Percentiles rank a stretch among this genome's conserved stretches.
phyloP scores from a whole-genome alignment of 1,140 invertebrate species.

The Magallana angulata region DNA sequence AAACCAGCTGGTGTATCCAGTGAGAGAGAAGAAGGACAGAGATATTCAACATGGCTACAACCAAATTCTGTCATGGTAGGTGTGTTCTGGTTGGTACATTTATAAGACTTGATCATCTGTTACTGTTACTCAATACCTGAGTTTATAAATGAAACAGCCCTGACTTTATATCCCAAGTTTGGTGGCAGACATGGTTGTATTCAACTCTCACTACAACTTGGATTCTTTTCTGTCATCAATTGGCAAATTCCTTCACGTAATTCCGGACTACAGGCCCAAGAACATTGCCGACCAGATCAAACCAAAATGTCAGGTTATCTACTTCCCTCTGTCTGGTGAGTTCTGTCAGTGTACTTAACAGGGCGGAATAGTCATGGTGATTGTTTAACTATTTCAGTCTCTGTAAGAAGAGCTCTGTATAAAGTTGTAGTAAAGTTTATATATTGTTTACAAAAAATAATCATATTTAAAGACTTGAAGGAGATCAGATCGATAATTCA shows the following conservation, averaged over 20 bases:
- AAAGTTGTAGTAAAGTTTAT: too few relatives aligned
- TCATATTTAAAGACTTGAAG: too few relatives aligned
- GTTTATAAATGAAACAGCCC: too few relatives aligned
- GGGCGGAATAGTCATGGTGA: too few relatives aligned
- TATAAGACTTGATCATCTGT: neutral
- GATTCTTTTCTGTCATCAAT: constrained; percentile 85
- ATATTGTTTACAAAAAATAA: too few relatives aligned
- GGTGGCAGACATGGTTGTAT: constrained; percentile 86
- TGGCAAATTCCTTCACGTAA: constrained; percentile 84
- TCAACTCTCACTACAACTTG: constrained; percentile 87
- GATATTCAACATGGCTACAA: constrained; percentile 90
- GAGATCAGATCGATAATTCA: too few relatives aligned
- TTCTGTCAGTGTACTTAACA: too few relatives aligned
- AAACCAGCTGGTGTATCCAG: constrained; percentile 88
- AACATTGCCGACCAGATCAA: constrained; percentile 82
- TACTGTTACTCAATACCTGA: too few relatives aligned
- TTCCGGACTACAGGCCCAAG: constrained; percentile 84
- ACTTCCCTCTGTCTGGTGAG: constrained; percentile 83
- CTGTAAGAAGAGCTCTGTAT: too few relatives aligned
- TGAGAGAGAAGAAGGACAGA: constrained; percentile 84
- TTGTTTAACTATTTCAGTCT: too few relatives aligned
- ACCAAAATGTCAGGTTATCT: constrained; percentile 84
- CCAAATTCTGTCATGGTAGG: constrained; percentile 86
- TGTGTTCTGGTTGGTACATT: neutral
- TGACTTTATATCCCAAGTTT: constrained; percentile 81